Conservation (phyloP, 1,140 invertebrate genomes). For the Cheumatopsyche charites region DNA sequence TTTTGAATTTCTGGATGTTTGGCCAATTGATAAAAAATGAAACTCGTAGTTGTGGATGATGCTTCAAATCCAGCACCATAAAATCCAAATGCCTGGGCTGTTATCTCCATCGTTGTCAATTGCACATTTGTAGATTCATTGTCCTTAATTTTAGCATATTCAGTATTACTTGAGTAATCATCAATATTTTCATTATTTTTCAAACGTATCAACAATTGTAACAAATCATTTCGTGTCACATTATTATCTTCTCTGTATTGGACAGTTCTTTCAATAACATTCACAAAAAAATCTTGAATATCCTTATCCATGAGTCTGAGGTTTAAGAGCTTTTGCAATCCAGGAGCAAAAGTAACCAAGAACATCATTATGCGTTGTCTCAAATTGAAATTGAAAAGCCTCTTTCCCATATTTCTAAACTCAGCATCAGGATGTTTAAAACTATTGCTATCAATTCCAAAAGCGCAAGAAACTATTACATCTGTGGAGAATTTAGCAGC, state of each 20-base stretch:
- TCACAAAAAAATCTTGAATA: slow-evolving; percentile 59
- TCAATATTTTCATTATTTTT: slow-evolving; percentile 55
- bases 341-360: background rate
- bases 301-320: slow-evolving; percentile 48
- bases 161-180: slow-evolving; percentile 1
- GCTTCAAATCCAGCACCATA: slow-evolving; percentile 53
- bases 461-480: slow-evolving; percentile 63
- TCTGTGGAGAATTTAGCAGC: slow-evolving; percentile 62
- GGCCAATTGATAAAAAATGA: slow-evolving; percentile 60
- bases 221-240: slow-evolving; percentile 61
- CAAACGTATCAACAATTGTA: slow-evolving; percentile 63
- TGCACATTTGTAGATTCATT: too few relatives aligned
- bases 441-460: slow-evolving; percentile 64
- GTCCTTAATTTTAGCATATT: background rate
- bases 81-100: slow-evolving; percentile 48
- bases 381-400: slow-evolving; percentile 40
- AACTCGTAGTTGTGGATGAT: slow-evolving; percentile 53
- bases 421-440: slow-evolving; percentile 58
- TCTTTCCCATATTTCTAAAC: slow-evolving; percentile 58
- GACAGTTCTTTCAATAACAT: slow-evolving; percentile 56
- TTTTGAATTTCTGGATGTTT: slow-evolving; percentile 61
- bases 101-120: slow-evolving; percentile 1
- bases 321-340: slow-evolving; percentile 11
- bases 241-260: slow-evolving; percentile 58
- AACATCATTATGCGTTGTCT: background rate